A percentile compares a stretch with the other conserved stretches of the same genome.
Conservation (phyloP, 2,888 invertebrate genomes). For the Hydrotaea cyrtoneurina region DNA sequence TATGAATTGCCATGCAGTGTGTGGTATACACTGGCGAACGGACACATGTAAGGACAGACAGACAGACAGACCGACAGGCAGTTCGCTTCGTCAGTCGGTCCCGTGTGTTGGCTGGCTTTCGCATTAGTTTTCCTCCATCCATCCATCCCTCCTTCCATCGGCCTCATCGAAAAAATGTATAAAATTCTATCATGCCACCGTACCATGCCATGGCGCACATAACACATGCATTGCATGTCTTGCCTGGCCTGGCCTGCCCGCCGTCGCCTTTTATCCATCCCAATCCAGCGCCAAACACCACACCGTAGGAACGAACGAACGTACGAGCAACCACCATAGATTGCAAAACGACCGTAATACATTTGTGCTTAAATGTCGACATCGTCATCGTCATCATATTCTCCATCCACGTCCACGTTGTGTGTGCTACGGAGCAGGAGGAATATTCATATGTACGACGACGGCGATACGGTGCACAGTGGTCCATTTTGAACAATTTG, state of each 20-base stretch:
- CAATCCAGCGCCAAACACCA: slow-evolving; percentile 9
- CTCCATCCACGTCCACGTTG: slow-evolving; percentile 41
- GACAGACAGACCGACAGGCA: not conserved
- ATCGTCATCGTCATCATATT: slow-evolving; percentile 14
- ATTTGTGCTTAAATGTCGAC: slow-evolving; percentile 49
- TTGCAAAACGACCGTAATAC: slow-evolving; percentile 40
- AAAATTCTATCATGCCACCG: slow-evolving; percentile 59
- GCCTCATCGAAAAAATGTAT: slow-evolving; percentile 35
- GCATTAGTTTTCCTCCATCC: slow-evolving; percentile 55
- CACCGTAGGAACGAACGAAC: not conserved
- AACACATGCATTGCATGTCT: slow-evolving; percentile 16
- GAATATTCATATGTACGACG: slow-evolving; percentile 28
- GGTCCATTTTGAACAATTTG: not conserved
- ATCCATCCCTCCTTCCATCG: slow-evolving; percentile 34
- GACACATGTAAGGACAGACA: not conserved
- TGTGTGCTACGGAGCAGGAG: slow-evolving; percentile 3
- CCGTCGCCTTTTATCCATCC: slow-evolving; percentile 22
- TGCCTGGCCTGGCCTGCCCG: slow-evolving; percentile 40
- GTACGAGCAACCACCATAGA: slow-evolving; percentile 17
- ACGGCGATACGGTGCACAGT: not conserved
- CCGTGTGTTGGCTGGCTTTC: slow-evolving; percentile 21
- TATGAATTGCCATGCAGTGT: slow-evolving; percentile 30
- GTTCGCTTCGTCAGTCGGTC: not conserved
- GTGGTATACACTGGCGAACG: slow-evolving; percentile 1
- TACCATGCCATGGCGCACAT: slow-evolving; percentile 10